Evolutionary conservation across 2,888 invertebrate species (phyloP), one percentile per base, ranked within the genome.

Genomic region (Poecilobothrus nobilitatus): DNA sequence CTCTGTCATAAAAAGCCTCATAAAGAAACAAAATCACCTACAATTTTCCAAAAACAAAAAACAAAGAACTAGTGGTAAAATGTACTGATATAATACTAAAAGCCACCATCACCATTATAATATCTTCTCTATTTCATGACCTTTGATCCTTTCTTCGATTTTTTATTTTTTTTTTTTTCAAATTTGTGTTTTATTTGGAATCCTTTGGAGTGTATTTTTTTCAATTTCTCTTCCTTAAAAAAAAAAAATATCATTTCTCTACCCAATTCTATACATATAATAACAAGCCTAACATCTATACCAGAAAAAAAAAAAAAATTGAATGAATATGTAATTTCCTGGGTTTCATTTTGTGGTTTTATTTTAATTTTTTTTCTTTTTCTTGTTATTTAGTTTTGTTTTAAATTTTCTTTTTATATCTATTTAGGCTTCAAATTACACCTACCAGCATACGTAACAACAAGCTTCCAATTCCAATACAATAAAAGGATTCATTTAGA

Each of bases 261-360:
- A 53, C 15, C 7, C 18, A 53, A 2, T 15, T 53, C 5, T 53
- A 53, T 53, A 53, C 18, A 9, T 53, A n/a, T n/a, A n/a, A n/a
- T n/a, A 53, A 27, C 27, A 27, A 27, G 27, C 27, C 27, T 53
- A 6, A 41, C 9, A 53, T 53, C 12, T 15, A 12, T 2, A 15
- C 9, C 9, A 15, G 7, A 41, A 12, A 41, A 41, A 5, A 41
- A 41, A 41, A 15, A 41, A 41, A 41, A 41, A 41, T 27, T 53
- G 53, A 53, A 53, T 53, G 18, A 53, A 53, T 53, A 6, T 53
- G n/a, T 53, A 53, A 53, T 53, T 53, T 53, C 53, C 53, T 53
- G 53, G 27, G 53, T 53, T 53, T 18, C 53, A 53, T 53, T 53
- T 53, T 53, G 53, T 53, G 53, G 53, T 53, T n/a, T 41, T 41